phyloP scores from a whole-genome alignment of 2,113 vertebrate species.

The Scortum barcoo region DNA sequence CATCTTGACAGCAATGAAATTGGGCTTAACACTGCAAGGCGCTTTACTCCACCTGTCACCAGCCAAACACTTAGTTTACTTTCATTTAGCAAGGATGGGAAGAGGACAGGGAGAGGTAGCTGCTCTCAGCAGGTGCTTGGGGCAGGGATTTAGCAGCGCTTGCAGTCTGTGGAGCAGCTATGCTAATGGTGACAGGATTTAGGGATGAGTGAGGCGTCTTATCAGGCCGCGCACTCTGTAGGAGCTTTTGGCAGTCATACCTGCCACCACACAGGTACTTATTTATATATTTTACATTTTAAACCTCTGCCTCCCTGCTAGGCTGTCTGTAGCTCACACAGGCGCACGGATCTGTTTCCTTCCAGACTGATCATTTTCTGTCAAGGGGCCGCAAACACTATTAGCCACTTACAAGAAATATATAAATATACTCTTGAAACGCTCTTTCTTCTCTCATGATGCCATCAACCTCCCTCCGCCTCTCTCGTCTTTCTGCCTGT shows the following conservation, averaged over 20 bases:
- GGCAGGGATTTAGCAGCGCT: conserved; percentile 70
- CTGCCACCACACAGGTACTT: conserved; percentile 66
- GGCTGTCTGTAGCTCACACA: conserved; percentile 43
- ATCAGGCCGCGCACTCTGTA: conserved; percentile 70
- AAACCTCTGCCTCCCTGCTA: conserved; percentile 49
- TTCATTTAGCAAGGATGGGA: conserved; percentile 69
- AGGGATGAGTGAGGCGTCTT: conserved; percentile 70
- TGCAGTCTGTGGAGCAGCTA: conserved; percentile 69
- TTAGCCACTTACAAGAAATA: conserved; percentile 53
- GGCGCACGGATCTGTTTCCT: conserved; percentile 46
- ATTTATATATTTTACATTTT: conserved; percentile 68
- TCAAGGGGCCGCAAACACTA: conserved; percentile 59
- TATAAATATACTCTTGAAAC: conserved; percentile 30
- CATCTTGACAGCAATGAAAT: conserved; percentile 60
- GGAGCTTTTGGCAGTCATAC: conserved; percentile 70
- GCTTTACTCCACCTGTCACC: conserved; percentile 63
- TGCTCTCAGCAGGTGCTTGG: conserved; percentile 66
- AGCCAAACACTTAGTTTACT: conserved; percentile 71
- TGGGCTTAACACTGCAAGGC: conserved; percentile 64
- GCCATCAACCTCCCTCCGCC: background rate
- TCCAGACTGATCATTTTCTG: conserved; percentile 37
- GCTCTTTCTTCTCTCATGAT: conserved; percentile 20
- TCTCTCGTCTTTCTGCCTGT: conserved; percentile 6
- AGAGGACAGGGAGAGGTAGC: conserved; percentile 54
- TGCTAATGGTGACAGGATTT: conserved; percentile 82